A percentile compares a stretch with the other conserved stretches of the same genome.
phyloP scores from a whole-genome alignment of 2,113 vertebrate species.

The Syngnathus floridae region DNA sequence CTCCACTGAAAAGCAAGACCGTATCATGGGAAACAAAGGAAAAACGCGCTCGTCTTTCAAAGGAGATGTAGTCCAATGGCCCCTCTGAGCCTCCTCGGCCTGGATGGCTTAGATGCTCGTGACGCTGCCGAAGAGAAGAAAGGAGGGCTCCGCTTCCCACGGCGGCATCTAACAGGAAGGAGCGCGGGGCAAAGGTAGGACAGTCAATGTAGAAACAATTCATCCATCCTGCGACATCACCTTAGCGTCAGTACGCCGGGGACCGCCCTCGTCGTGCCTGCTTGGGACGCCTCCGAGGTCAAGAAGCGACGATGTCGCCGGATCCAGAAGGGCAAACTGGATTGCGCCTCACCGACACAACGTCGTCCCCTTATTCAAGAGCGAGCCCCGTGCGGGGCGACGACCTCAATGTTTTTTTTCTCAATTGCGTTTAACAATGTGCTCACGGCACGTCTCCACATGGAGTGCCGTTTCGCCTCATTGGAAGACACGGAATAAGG shows the following conservation, averaged over 20 bases:
- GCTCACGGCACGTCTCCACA: no score
- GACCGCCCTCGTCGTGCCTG: conserved; percentile 10
- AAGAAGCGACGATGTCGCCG: conserved; percentile 38
- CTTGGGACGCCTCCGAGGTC: conserved; percentile 8
- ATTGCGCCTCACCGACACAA: no score
- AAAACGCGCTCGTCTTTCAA: background rate
- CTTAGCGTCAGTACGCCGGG: background rate
- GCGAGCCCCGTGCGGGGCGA: no score
- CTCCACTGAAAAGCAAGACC: conserved; percentile 29
- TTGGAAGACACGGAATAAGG: no score
- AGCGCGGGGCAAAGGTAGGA: conserved; percentile 40
- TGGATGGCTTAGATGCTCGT: conserved; percentile 27
- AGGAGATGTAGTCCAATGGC: background rate
- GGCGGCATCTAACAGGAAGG: conserved; percentile 4
- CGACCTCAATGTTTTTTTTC: no score
- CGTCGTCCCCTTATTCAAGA: no score
- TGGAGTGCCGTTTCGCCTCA: no score
- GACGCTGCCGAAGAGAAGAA: conserved; percentile 19
- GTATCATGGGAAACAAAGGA: conserved; percentile 12
- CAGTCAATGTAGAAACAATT: background rate
- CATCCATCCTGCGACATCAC: background rate
- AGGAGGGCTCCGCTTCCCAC: background rate
- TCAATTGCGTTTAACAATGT: no score
- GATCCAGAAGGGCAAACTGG: conserved; percentile 14
- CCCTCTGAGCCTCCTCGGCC: background rate